These are phyloP conservation scores for Pseudopipra pipra DNA, from an alignment of 2,113 vertebrate genomes.

Conservation along the genomic window DNA sequence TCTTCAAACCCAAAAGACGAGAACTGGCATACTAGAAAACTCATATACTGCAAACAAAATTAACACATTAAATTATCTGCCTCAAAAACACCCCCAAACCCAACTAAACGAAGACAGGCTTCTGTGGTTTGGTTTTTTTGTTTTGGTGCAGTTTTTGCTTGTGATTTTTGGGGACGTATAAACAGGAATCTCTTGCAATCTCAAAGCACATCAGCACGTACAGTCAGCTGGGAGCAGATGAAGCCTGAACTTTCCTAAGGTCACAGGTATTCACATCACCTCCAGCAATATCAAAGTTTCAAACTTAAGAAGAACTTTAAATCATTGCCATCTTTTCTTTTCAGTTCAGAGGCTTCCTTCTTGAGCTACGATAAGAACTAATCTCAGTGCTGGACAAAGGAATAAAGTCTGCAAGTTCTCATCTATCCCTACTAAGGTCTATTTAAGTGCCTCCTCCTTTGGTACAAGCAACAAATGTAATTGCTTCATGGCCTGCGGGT, in stretches of 20 bases:
- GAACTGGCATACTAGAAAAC: neutral
- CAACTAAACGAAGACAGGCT: neutral
- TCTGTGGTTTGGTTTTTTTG: neutral
- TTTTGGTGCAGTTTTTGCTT: neutral
- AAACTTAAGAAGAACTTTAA: slow-evolving; percentile 59
- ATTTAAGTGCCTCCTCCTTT: slow-evolving; percentile 73
- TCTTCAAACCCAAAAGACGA: neutral
- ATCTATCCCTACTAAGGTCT: slow-evolving; percentile 71
- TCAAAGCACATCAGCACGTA: neutral
- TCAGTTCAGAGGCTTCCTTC: slow-evolving; percentile 69
- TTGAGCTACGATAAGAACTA: slow-evolving; percentile 73
- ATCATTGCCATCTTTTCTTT: slow-evolving; percentile 62
- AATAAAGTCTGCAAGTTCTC: slow-evolving; percentile 70
- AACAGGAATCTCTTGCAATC: neutral
- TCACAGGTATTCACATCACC: slow-evolving; percentile 63
- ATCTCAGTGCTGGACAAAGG: slow-evolving; percentile 75
- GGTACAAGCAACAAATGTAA: slow-evolving; percentile 81
- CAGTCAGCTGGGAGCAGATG: slow-evolving; percentile 27
- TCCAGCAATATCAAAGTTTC: slow-evolving; percentile 58
- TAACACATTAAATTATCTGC: neutral
- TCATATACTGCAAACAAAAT: neutral
- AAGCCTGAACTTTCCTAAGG: slow-evolving; percentile 41
- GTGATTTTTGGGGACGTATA: neutral
- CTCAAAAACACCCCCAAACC: neutral
- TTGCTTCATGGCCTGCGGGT: slow-evolving; percentile 80